These are phyloP conservation scores for Phrynocephalus vlangalii DNA, from an alignment of 2,797 vertebrate genomes.

Conservation along the genomic window DNA sequence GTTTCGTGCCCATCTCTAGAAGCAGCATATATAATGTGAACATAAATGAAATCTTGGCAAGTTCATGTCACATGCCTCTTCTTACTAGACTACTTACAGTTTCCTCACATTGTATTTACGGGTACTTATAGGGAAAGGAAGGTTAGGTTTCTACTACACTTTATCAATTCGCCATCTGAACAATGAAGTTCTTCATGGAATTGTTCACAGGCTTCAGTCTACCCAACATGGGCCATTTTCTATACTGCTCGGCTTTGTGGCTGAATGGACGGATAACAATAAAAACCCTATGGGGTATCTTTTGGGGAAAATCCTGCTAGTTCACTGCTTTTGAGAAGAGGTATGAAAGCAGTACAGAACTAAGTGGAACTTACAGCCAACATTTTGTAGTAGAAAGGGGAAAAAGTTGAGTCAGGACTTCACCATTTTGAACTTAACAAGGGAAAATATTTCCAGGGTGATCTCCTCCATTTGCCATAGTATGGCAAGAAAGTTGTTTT, in stretches of 20 bases:
- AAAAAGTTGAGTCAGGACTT: constrained; percentile 32
- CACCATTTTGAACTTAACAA: constrained; percentile 43
- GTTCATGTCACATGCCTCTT: background rate
- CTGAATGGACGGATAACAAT: background rate
- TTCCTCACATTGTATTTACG: constrained; percentile 52
- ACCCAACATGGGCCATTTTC: background rate
- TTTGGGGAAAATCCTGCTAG: constrained; percentile 4
- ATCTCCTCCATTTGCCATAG: background rate
- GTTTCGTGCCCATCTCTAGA: too few relatives aligned
- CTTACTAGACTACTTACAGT: background rate
- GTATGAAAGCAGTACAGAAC: background rate
- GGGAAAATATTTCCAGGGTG: constrained; percentile 51
- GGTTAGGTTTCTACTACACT: constrained; percentile 26
- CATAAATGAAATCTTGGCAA: constrained; percentile 29
- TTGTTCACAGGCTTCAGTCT: constrained; percentile 29
- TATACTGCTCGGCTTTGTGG: background rate
- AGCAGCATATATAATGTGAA: constrained; percentile 6
- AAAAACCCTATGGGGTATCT: background rate
- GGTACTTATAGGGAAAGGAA: constrained; percentile 24
- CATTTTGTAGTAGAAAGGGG: constrained; percentile 11
- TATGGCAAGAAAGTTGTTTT: constrained; percentile 24
- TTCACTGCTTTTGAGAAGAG: background rate
- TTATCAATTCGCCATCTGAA: background rate
- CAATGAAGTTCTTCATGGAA: constrained; percentile 22
- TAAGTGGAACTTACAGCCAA: background rate